phyloP scores from a whole-genome alignment of 2,113 vertebrate genomes.

The Barbus barbus region DNA sequence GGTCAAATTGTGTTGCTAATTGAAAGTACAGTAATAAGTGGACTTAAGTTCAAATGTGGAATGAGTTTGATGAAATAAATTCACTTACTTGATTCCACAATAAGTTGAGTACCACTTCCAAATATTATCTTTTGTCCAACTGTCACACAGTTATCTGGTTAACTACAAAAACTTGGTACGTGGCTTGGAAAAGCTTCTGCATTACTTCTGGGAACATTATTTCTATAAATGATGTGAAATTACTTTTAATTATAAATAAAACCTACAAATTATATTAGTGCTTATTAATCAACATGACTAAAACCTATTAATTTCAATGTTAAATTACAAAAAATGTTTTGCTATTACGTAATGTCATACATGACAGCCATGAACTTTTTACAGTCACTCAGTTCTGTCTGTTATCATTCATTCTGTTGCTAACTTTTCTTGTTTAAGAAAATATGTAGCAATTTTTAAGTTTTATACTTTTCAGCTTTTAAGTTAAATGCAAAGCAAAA shows the following conservation, averaged over 20 bases:
- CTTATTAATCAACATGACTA: neutral
- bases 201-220: too few relatives aligned
- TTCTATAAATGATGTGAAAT: too few relatives aligned
- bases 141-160: slow-evolving; percentile 39
- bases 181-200: neutral
- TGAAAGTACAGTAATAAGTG: too few relatives aligned
- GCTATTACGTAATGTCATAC: neutral
- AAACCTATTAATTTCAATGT: neutral
- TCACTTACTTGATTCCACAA: slow-evolving; percentile 47
- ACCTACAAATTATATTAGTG: neutral
- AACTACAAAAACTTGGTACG: neutral
- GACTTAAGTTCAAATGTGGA: neutral
- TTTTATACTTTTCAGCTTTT: neutral
- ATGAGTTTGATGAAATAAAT: neutral
- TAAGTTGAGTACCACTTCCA: slow-evolving; percentile 47
- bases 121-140: slow-evolving; percentile 42
- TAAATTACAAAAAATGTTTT: neutral
- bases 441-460: neutral
- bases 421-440: neutral
- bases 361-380: too few relatives aligned
- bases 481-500: neutral
- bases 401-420: neutral
- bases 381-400: too few relatives aligned
- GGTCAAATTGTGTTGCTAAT: too few relatives aligned
- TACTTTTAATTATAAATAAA: neutral